These are phyloP conservation scores for Phortica okadai DNA, from an alignment of 2,888 invertebrate species.

Conservation along the genomic window DNA sequence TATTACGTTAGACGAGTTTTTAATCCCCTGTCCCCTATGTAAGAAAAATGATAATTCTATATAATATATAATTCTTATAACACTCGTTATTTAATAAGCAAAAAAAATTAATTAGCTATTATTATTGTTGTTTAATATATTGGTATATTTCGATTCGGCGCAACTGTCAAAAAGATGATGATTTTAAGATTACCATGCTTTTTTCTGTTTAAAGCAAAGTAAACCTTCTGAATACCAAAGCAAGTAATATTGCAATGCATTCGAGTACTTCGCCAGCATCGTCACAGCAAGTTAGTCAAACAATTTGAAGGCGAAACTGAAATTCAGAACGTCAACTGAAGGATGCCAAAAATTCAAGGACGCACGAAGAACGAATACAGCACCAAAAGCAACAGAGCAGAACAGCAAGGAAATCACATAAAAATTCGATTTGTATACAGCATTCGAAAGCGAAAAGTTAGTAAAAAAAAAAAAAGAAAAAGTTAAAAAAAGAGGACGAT, in stretches of 20 bases:
- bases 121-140: too few species aligned
- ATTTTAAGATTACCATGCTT: too few species aligned
- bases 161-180: too few species aligned
- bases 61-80: too few species aligned
- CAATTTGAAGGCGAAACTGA: not conserved
- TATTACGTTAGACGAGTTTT: too few species aligned
- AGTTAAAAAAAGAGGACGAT: not conserved
- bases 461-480: not conserved
- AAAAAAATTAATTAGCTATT: too few species aligned
- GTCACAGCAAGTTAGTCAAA: not conserved
- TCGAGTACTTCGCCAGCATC: not conserved
- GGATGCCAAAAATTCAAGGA: conserved; percentile 9
- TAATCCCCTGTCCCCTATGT: too few species aligned
- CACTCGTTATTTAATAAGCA: too few species aligned
- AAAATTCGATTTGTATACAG: conserved; percentile 28
- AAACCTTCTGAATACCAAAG: not conserved
- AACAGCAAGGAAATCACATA: conserved; percentile 25
- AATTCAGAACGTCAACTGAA: not conserved
- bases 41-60: too few species aligned
- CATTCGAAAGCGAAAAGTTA: conserved; percentile 18
- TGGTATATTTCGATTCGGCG: too few species aligned
- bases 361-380: not conserved
- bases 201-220: not conserved
- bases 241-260: not conserved
- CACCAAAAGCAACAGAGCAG: not conserved